Evolutionary conservation across 1,140 invertebrate genomes (phyloP).

Genomic region (Goniozus legneri): DNA sequence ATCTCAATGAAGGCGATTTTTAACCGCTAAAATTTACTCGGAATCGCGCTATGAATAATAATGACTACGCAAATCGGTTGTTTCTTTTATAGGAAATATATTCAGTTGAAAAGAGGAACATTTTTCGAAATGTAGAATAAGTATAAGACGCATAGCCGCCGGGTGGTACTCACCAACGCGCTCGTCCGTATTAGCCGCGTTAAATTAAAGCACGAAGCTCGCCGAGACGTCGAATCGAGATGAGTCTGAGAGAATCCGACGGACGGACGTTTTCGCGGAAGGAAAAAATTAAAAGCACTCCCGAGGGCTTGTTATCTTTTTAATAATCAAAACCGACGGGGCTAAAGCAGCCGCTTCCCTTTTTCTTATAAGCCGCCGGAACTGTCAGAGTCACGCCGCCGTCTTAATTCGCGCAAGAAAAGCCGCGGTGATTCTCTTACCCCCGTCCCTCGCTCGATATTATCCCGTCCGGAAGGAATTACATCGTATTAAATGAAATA

Average conservation of each 20-base stretch:
- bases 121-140: slow-evolving; percentile 12
- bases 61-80: no score
- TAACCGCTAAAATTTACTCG: no score
- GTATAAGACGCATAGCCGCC: slow-evolving; percentile 18
- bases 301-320: slow-evolving; percentile 46
- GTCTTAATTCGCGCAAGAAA: slow-evolving; percentile 44
- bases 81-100: no score
- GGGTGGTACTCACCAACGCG: slow-evolving; percentile 30
- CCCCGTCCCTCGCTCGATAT: no score
- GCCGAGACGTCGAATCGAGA: slow-evolving; percentile 31
- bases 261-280: slow-evolving; percentile 22
- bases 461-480: no score
- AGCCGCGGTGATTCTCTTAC: slow-evolving; percentile 24
- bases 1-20: no score
- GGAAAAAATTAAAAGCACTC: slow-evolving; percentile 39
- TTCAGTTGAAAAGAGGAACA: no score
- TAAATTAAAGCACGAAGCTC: no score
- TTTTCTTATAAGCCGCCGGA: slow-evolving; percentile 23
- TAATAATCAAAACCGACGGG: slow-evolving; percentile 47
- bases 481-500: no score
- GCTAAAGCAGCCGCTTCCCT: slow-evolving; percentile 29
- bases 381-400: slow-evolving; percentile 45
- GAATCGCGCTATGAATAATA: no score
- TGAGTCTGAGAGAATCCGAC: slow-evolving; percentile 23
- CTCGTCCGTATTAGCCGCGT: no score